Percentiles rank a stretch among this genome's conserved stretches.
These are phyloP conservation scores for Brachirus orientalis DNA, from an alignment of 2,113 vertebrate genomes.

Conservation along the genomic window DNA sequence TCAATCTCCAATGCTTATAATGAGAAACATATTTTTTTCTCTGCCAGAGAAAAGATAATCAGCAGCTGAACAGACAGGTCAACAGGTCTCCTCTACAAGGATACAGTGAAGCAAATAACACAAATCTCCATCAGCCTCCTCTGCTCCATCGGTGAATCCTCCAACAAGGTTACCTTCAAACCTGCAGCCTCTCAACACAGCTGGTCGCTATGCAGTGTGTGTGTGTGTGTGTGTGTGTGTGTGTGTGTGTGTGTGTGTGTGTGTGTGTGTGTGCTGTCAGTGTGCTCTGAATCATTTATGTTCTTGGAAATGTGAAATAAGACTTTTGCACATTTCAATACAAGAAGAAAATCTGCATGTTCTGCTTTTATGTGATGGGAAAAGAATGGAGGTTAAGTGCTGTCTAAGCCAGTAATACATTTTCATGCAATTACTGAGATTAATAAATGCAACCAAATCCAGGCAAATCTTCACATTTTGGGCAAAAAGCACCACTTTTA, in stretches of 20 bases:
- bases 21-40: slow-evolving; percentile 76
- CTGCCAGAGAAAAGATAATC: slow-evolving; percentile 71
- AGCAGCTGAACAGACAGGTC: slow-evolving; percentile 64
- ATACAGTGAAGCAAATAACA: slow-evolving; percentile 56
- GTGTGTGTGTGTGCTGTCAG: too few species aligned
- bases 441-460: slow-evolving; percentile 45
- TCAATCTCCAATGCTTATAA: slow-evolving; percentile 71
- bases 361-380: background rate
- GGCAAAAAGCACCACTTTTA: slow-evolving; percentile 34
- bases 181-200: slow-evolving; percentile 17
- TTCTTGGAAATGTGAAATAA: slow-evolving; percentile 8
- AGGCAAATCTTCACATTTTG: slow-evolving; percentile 31
- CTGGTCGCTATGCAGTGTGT: slow-evolving; percentile 2
- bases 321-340: background rate
- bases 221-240: background rate
- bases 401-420: slow-evolving; percentile 27
- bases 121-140: slow-evolving; percentile 46
- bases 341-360: too few species aligned
- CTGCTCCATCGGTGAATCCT: slow-evolving; percentile 25
- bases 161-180: slow-evolving; percentile 59
- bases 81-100: slow-evolving; percentile 56
- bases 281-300: background rate
- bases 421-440: slow-evolving; percentile 25
- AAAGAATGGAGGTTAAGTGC: slow-evolving; percentile 36
- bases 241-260: too few species aligned